A percentile compares a stretch with the other conserved stretches of the same genome.
Evolutionary conservation across 2,113 vertebrate genomes (phyloP).

Genomic region (rat (Rattus norvegicus)): GRCr8 NC_086029.1:16605501-16606000

Average conservation of each 20-base stretch:
- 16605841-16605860: neutral
- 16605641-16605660: neutral
- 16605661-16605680: neutral
- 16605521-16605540: neutral
- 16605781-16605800: neutral
- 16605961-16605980: conserved; percentile 96
- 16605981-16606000: conserved; percentile 93
- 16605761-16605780: neutral
- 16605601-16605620: conserved; percentile 3
- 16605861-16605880: neutral
- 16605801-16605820: neutral
- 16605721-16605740: neutral
- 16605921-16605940: neutral
- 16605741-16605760: neutral
- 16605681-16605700: neutral
- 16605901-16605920: conserved; percentile 11
- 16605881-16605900: neutral
- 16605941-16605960: conserved; percentile 90
- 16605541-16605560: neutral
- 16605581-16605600: neutral
- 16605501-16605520: conserved; percentile 15
- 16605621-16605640: neutral
- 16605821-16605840: neutral
- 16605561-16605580: neutral
- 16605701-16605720: neutral